Evolutionary conservation across 2,113 vertebrate species (phyloP).

Genomic region (Phylloscopus trochilus): DNA sequence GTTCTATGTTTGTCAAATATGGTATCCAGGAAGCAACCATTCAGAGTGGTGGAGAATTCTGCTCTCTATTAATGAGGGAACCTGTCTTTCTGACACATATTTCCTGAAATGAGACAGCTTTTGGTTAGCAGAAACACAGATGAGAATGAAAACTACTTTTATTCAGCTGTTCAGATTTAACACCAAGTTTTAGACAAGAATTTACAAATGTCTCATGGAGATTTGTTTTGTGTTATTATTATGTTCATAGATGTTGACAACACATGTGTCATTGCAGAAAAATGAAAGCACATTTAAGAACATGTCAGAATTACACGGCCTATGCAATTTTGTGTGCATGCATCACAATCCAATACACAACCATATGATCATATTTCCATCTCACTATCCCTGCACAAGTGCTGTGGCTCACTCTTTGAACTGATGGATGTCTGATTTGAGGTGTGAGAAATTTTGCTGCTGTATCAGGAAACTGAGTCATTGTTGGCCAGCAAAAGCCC

Average conservation of each 20-base stretch:
- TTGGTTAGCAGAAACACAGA: neutral
- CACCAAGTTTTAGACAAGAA: neutral
- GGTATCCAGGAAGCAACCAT: constrained; percentile 37
- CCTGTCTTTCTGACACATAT: neutral
- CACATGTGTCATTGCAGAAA: neutral
- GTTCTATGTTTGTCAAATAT: neutral
- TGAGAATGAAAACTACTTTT: neutral
- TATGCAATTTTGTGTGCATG: neutral
- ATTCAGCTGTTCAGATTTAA: neutral
- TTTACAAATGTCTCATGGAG: neutral
- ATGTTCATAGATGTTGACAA: neutral
- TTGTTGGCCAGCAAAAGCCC: neutral
- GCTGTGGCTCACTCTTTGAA: neutral
- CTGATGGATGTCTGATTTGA: neutral
- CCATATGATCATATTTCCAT: neutral
- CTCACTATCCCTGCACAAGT: neutral
- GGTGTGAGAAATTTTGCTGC: neutral
- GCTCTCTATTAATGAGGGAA: neutral
- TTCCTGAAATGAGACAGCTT: neutral
- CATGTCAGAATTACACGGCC: neutral
- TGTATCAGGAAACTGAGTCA: neutral
- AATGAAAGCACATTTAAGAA: neutral
- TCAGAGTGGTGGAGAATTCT: neutral
- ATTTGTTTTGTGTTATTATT: neutral
- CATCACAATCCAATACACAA: neutral